These are phyloP conservation scores for Odontesthes bonariensis DNA, from an alignment of 2,113 vertebrate species.

Conservation along the genomic window DNA sequence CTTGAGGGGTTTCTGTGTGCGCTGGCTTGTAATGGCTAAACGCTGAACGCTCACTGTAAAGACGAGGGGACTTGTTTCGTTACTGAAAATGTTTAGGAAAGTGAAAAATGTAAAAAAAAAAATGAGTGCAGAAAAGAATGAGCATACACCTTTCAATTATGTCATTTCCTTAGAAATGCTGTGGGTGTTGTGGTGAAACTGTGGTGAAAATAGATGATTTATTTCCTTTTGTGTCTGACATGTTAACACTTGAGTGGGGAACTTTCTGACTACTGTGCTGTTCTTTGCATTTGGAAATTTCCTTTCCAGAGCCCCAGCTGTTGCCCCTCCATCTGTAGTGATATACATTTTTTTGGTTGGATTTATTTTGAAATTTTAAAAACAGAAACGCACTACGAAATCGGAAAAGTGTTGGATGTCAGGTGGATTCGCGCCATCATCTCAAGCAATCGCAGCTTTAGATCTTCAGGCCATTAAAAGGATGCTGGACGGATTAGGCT, in stretches of 20 bases:
- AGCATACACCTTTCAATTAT: neutral
- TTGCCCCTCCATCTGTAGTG: no score
- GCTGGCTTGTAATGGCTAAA: neutral
- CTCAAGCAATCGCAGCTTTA: no score
- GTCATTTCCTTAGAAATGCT: constrained; percentile 27
- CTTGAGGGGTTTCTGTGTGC: constrained; percentile 2
- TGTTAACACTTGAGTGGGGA: constrained; percentile 54
- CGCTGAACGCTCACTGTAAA: neutral
- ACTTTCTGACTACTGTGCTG: constrained; percentile 16
- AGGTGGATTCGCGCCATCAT: no score
- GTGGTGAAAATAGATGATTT: constrained; percentile 25
- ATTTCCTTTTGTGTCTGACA: constrained; percentile 23
- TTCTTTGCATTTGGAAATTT: constrained; percentile 25
- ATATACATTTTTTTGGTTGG: neutral
- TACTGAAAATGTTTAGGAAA: neutral
- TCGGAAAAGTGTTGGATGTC: no score
- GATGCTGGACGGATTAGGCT: neutral
- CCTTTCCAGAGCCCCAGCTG: neutral
- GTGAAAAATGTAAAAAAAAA: neutral
- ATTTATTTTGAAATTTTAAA: neutral
- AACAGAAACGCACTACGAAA: no score
- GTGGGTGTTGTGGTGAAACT: constrained; percentile 44
- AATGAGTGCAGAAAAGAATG: neutral
- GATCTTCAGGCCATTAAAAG: constrained; percentile 5
- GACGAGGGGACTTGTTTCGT: neutral